Percentiles rank a stretch among this genome's conserved stretches.
These are phyloP conservation scores for Noturus placidus DNA, from an alignment of 2,113 vertebrate species.

Conservation along the genomic window DNA sequence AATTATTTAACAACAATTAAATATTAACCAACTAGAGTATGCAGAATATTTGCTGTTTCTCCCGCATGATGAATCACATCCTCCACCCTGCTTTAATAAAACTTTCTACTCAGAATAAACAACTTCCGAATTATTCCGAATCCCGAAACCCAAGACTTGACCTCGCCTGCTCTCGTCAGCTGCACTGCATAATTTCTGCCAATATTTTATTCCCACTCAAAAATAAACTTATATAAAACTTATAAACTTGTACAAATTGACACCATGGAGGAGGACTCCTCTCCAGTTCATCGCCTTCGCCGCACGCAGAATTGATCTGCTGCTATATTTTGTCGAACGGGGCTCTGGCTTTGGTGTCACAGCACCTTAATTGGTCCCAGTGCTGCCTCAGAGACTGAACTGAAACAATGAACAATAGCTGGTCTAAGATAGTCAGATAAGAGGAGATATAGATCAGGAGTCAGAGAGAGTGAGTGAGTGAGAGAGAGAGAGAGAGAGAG, in stretches of 20 bases:
- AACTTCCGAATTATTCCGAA: conserved; percentile 19
- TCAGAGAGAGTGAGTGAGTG: not conserved
- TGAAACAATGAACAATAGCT: conserved; percentile 39
- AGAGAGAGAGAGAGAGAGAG: not conserved
- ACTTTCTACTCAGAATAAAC: conserved; percentile 9
- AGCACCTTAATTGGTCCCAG: conserved; percentile 50
- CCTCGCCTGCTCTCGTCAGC: not conserved
- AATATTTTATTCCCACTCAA: conserved; percentile 19
- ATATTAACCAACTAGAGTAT: conserved; percentile 59
- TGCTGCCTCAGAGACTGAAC: conserved; percentile 32
- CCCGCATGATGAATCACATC: conserved; percentile 49
- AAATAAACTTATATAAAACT: not conserved
- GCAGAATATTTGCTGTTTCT: conserved; percentile 46
- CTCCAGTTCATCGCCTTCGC: conserved; percentile 1
- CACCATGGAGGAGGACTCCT: conserved; percentile 1
- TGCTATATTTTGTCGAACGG: conserved; percentile 30
- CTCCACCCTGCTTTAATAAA: conserved; percentile 46
- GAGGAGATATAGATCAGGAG: conserved; percentile 15
- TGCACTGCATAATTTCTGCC: not conserved
- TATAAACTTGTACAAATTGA: conserved; percentile 31
- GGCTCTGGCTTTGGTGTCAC: conserved; percentile 30
- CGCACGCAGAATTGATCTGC: conserved; percentile 29
- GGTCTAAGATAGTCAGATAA: conserved; percentile 24
- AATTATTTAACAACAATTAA: conserved; percentile 54
- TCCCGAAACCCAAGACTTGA: not conserved